Evolutionary conservation across 2,797 vertebrate genomes (phyloP).

Genomic region (Oceanodroma leucorhoa): DNA sequence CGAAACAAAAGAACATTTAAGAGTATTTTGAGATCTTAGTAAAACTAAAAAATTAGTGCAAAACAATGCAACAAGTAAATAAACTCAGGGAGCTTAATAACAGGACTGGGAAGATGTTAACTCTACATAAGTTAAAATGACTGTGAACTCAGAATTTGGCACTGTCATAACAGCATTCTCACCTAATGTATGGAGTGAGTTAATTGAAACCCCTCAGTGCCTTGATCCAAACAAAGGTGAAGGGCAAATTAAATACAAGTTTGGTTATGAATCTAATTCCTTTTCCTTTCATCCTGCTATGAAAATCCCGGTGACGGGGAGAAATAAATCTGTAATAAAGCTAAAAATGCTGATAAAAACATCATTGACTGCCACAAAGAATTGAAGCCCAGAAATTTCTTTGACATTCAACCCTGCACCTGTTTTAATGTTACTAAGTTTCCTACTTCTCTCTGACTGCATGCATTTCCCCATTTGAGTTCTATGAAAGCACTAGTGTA

Average conservation of each 20-base stretch:
- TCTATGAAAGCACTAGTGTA: background rate
- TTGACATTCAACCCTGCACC: background rate
- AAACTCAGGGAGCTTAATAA: background rate
- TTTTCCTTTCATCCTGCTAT: background rate
- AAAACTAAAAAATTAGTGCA: background rate
- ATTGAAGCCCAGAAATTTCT: background rate
- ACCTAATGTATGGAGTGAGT: rapidly evolving
- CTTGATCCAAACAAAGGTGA: background rate
- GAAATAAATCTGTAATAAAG: background rate
- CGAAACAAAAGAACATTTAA: background rate
- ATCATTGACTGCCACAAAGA: background rate
- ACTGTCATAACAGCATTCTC: background rate
- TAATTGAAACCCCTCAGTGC: background rate
- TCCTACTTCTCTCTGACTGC: background rate
- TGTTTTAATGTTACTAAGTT: background rate
- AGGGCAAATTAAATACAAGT: background rate
- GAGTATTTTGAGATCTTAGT: background rate
- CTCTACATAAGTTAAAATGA: background rate
- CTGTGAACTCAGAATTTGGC: background rate
- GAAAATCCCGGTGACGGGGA: background rate
- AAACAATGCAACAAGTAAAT: background rate
- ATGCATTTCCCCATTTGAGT: background rate
- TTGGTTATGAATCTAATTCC: background rate
- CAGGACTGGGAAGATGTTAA: background rate
- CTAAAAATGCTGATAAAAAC: background rate